These are phyloP conservation scores for Gadopsis marmoratus DNA, from an alignment of 2,797 vertebrate genomes.

Conservation along the genomic window DNA sequence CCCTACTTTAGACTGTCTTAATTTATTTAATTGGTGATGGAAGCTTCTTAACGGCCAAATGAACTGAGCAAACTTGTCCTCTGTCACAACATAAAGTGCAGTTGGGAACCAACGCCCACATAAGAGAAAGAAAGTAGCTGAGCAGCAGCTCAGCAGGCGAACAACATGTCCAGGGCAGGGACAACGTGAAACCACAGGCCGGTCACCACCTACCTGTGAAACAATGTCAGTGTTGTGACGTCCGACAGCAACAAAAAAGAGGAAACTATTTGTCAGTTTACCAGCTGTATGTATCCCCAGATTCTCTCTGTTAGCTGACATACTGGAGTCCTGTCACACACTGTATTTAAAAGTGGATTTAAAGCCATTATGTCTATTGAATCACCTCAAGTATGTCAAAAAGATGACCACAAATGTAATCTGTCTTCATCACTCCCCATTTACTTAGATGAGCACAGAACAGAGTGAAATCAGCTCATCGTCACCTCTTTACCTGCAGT, in stretches of 20 bases:
- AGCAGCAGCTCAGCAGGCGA: constrained; percentile 41
- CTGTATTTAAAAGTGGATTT: neutral
- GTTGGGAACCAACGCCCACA: constrained; percentile 72
- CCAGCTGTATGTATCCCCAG: neutral
- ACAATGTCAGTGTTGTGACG: constrained; percentile 9
- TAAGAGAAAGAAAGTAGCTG: constrained; percentile 63
- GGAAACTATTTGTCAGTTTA: neutral
- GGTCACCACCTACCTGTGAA: constrained; percentile 18
- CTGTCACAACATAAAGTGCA: constrained; percentile 10
- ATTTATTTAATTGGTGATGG: neutral
- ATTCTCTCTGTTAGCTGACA: neutral
- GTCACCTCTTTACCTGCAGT: neutral
- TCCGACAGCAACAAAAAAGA: neutral
- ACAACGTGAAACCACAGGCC: constrained; percentile 20
- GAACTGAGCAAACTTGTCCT: neutral
- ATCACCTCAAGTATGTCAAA: neutral
- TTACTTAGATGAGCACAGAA: neutral
- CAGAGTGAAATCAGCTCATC: neutral
- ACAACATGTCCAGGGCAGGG: neutral
- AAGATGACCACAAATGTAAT: neutral
- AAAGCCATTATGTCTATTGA: neutral
- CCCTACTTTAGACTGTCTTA: neutral
- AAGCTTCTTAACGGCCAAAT: neutral
- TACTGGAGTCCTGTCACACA: neutral
- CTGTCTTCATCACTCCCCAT: neutral